A percentile compares a stretch with the other conserved stretches of the same genome.
phyloP scores from a whole-genome alignment of 2,113 vertebrate genomes.

The Dendrocopos noguchii region DNA sequence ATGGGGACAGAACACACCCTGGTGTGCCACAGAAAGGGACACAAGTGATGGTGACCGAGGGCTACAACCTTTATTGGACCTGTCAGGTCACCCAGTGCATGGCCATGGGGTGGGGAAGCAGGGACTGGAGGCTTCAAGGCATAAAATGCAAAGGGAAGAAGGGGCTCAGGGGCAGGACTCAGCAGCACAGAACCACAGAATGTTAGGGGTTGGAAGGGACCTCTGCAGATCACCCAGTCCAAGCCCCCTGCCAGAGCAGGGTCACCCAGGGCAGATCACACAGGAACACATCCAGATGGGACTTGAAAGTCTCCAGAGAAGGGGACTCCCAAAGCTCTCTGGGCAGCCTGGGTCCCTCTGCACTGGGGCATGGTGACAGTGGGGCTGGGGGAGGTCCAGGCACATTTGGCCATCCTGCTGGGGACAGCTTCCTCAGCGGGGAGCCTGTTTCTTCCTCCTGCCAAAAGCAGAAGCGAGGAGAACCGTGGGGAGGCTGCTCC shows the following conservation, averaged over 20 bases:
- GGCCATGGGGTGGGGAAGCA: accelerated
- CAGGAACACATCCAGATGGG: too few species aligned
- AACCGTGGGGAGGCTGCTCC: accelerated
- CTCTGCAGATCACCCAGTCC: too few species aligned
- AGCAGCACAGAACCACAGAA: background rate
- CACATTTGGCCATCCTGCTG: accelerated
- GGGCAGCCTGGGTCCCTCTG: accelerated
- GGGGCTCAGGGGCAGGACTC: too few species aligned
- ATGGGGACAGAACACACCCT: accelerated
- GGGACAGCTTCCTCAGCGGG: background rate
- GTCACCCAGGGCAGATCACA: too few species aligned
- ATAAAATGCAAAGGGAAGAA: background rate
- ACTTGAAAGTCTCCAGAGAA: too few species aligned
- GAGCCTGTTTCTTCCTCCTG: conserved; percentile 52
- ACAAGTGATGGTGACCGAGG: accelerated
- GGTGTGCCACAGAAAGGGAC: accelerated
- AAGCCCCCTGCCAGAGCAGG: too few species aligned
- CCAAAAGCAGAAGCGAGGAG: background rate
- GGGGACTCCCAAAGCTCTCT: too few species aligned
- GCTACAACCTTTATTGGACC: background rate
- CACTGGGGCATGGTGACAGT: accelerated
- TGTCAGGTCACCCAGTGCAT: accelerated
- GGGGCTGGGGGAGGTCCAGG: background rate
- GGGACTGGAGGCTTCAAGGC: background rate
- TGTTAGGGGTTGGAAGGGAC: too few species aligned